Evolutionary conservation across 2,113 vertebrate species (phyloP), one percentile per base, ranked within the genome.

Genomic region (Pelvicachromis taeniatus): DNA sequence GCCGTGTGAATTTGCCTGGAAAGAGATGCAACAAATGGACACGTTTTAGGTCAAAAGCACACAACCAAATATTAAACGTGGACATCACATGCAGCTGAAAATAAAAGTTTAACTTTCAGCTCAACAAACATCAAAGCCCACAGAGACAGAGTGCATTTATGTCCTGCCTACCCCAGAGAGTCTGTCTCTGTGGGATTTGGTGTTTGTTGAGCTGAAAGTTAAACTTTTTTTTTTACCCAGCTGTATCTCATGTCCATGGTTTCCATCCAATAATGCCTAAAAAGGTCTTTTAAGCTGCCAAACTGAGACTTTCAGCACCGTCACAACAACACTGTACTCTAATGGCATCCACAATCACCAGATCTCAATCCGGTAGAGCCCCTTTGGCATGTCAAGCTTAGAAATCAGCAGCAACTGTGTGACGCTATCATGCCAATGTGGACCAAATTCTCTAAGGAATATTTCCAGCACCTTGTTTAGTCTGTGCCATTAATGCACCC

Each of bases 1-100:
- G 92, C 50, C 98, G 96, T 31, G 97, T 98, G 87, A 99, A 97
- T 80, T 97, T 99, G 6, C 99, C 99, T 99, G 82, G 38, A 84
- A 54, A 85, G 31, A 2, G 33, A 93, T 13, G 38, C 17, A 1
- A 81, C 38, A 29, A 85, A 84, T 31, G 9, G 63, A 79, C 29
- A 63, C 3, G 10, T 13, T 55, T 58, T 42, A 77, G 21, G 19
- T 33, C 9, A 40, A 54, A 73, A 13, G 82, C 61, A 84, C 33
- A 80, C 14, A 35, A 45, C 48, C 31, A 80, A n/a, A 73, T 14
- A n/a, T 40, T 68, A 23, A 40, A 7, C 4, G 29, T 68, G 29
- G 78, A 56, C 52, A 58, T 26, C 59, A 70, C 38, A 59, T 79
- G 29, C 8, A 40, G 52, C 11, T 55, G 73, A 38, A 16, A 50